Conservation (phyloP, 1,140 invertebrate species). For the Pachypeltis micranthus region DNA sequence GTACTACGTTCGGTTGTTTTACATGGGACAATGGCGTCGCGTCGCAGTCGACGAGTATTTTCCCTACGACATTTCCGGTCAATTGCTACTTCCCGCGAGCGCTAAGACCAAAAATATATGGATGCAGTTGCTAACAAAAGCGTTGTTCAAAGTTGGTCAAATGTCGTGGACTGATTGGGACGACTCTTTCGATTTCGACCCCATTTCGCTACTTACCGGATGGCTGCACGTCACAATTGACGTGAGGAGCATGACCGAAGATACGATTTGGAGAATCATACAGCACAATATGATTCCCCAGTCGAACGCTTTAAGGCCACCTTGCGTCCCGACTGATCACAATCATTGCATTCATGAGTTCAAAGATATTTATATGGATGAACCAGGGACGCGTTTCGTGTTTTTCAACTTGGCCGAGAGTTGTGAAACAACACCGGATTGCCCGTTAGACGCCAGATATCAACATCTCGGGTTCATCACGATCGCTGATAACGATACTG, state of each 20-base stretch:
- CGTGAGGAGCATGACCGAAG: conserved; percentile 9
- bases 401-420: neutral
- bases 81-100: conserved; percentile 20
- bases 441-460: neutral
- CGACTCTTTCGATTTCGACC: conserved; percentile 18
- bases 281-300: neutral
- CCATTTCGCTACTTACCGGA: conserved; percentile 21
- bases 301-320: neutral
- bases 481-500: neutral
- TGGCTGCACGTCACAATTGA: conserved; percentile 16
- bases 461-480: neutral
- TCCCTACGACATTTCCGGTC: conserved; percentile 17
- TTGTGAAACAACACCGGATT: neutral
- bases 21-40: conserved; percentile 24
- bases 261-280: neutral
- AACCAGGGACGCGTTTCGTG: neutral
- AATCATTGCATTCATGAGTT: neutral
- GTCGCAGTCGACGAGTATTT: conserved; percentile 24
- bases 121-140: conserved; percentile 24
- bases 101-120: conserved; percentile 19
- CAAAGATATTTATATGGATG: neutral
- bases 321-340: conserved; percentile 14
- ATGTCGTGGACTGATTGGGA: neutral
- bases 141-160: conserved; percentile 19
- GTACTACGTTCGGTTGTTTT: conserved; percentile 24